phyloP scores from a whole-genome alignment of 2,888 invertebrate genomes.

The Drosophila paracracens region DNA sequence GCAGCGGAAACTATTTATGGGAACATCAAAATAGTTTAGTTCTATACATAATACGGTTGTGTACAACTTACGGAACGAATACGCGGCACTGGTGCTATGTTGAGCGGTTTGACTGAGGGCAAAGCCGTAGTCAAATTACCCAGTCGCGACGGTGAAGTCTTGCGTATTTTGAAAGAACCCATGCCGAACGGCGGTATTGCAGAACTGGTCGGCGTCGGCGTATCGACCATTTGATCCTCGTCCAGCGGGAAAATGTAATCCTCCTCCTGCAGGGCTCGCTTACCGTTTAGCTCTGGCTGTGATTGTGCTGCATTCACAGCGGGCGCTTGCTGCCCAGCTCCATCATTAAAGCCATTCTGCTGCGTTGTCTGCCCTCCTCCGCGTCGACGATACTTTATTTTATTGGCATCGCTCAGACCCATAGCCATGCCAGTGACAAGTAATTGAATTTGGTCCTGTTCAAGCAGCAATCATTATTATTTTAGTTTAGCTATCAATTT shows the following conservation, averaged over 20 bases:
- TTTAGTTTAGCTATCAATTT: not conserved
- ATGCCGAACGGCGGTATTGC: slow-evolving; percentile 81
- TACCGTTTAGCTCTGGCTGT: slow-evolving; percentile 65
- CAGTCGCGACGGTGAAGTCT: slow-evolving; percentile 86
- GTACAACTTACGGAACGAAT: slow-evolving; percentile 64
- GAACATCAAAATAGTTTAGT: not conserved
- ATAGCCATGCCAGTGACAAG: slow-evolving; percentile 92
- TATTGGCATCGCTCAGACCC: slow-evolving; percentile 88
- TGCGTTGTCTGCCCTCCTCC: slow-evolving; percentile 27
- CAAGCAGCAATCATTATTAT: not conserved
- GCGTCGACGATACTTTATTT: slow-evolving; percentile 85
- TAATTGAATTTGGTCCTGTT: slow-evolving; percentile 88
- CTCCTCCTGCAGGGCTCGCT: slow-evolving; percentile 86
- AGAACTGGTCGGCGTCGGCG: slow-evolving; percentile 72
- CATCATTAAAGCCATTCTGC: slow-evolving; percentile 65
- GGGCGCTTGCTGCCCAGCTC: slow-evolving; percentile 17
- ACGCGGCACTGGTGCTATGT: slow-evolving; percentile 39
- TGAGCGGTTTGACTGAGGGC: slow-evolving; percentile 51
- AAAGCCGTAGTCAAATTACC: slow-evolving; percentile 48
- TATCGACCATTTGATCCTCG: slow-evolving; percentile 88
- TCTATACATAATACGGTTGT: not conserved
- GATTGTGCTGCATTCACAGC: slow-evolving; percentile 54
- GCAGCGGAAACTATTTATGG: slow-evolving; percentile 76
- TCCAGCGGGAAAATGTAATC: slow-evolving; percentile 94
- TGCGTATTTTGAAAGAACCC: slow-evolving; percentile 85